Percentiles rank a stretch among this genome's conserved stretches.
These are phyloP conservation scores for Synanthedon vespiformis DNA, from an alignment of 2,888 invertebrate genomes.

Conservation along the genomic window DNA sequence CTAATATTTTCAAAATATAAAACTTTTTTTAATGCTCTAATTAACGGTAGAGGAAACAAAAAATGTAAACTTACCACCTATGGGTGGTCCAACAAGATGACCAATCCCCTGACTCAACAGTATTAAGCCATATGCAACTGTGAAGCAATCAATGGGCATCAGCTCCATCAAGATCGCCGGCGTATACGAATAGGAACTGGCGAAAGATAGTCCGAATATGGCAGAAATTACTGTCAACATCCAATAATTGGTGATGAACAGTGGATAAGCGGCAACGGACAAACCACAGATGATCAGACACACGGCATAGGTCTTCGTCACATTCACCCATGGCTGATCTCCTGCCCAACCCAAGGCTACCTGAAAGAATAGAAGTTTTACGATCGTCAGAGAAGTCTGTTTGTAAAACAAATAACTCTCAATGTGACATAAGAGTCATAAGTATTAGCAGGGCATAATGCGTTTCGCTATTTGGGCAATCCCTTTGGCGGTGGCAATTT, in stretches of 20 bases:
- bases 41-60: neutral
- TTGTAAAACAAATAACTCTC: neutral
- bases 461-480: no score
- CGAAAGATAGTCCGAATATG: slow-evolving; percentile 89
- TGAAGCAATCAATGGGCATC: slow-evolving; percentile 90
- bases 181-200: slow-evolving; percentile 91
- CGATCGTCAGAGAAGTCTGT: no score
- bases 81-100: slow-evolving; percentile 91
- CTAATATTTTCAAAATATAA: no score
- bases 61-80: slow-evolving; percentile 76
- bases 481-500: no score
- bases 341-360: slow-evolving; percentile 88
- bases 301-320: slow-evolving; percentile 83
- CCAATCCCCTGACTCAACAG: slow-evolving; percentile 92
- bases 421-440: neutral
- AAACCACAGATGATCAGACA: slow-evolving; percentile 79
- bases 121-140: slow-evolving; percentile 90
- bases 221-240: slow-evolving; percentile 64
- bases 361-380: slow-evolving; percentile 33
- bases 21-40: no score
- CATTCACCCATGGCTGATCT: slow-evolving; percentile 87
- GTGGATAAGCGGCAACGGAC: slow-evolving; percentile 71
- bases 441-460: no score
- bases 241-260: slow-evolving; percentile 63
- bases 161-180: slow-evolving; percentile 90